Conservation (phyloP, 2,888 invertebrate species). For the Rhabditoides inermis region DNA sequence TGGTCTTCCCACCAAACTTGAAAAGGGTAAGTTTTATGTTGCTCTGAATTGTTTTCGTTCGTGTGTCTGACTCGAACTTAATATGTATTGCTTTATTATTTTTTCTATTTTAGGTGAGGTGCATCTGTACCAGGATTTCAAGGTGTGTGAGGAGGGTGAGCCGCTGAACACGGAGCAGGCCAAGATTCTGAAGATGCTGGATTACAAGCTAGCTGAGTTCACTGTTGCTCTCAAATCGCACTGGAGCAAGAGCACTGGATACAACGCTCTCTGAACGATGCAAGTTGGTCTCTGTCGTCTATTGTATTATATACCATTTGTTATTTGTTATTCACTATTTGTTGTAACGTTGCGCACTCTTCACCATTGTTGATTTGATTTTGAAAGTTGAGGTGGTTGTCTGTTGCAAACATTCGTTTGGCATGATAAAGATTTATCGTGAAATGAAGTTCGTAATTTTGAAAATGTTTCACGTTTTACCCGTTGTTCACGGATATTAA, state of each 20-base stretch:
- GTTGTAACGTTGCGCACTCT: conserved; percentile 11
- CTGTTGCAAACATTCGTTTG: neutral
- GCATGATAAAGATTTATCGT: too few species aligned
- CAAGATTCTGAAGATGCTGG: conserved; percentile 64
- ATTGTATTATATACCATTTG: conserved; percentile 3
- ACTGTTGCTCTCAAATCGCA: conserved; percentile 35
- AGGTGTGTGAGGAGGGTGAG: conserved; percentile 76
- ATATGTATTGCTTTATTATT: too few species aligned
- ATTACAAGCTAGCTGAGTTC: conserved; percentile 39
- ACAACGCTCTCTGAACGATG: conserved; percentile 16
- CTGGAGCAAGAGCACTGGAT: conserved; percentile 40
- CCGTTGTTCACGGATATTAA: too few species aligned
- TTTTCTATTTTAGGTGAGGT: conserved; percentile 68
- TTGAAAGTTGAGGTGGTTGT: conserved; percentile 1
- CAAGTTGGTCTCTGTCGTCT: conserved; percentile 2
- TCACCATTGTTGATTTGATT: conserved; percentile 2
- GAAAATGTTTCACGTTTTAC: too few species aligned
- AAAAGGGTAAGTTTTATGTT: conserved; percentile 52
- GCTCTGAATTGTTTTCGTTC: neutral
- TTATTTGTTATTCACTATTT: conserved; percentile 9
- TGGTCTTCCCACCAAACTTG: conserved; percentile 81
- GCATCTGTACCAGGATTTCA: conserved; percentile 70
- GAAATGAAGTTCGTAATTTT: too few species aligned
- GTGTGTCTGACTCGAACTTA: too few species aligned
- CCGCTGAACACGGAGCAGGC: conserved; percentile 83